Conservation (phyloP, 2,113 vertebrate species). For the Grammomys dolichurus region DNA sequence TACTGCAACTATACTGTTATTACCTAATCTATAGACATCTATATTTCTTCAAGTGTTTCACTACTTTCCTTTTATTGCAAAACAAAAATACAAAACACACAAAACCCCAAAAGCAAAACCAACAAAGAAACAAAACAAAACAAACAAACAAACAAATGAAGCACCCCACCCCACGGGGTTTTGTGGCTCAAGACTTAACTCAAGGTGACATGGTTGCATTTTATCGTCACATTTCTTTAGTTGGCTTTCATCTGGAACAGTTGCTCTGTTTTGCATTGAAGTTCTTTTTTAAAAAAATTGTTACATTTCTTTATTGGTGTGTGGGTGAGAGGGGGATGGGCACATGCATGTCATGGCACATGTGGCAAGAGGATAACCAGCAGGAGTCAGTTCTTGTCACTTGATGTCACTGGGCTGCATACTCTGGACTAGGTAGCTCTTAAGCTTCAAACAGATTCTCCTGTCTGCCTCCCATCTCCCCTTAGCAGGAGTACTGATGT, state of each 20-base stretch:
- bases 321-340: neutral
- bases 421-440: neutral
- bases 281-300: neutral
- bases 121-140: neutral
- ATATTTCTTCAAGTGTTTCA: constrained; percentile 47
- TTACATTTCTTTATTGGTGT: neutral
- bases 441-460: neutral
- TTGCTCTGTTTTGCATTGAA: constrained; percentile 19
- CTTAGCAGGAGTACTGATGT: neutral
- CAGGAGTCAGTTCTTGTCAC: neutral
- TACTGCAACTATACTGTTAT: constrained; percentile 6
- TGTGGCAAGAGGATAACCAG: neutral
- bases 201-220: constrained; percentile 21
- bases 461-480: neutral
- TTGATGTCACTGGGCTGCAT: neutral
- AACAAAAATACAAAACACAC: constrained; percentile 1
- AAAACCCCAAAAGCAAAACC: neutral
- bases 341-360: no score
- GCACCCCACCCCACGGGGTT: neutral
- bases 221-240: constrained; percentile 7
- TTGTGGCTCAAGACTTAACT: constrained; percentile 50
- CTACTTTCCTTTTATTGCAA: constrained; percentile 33
- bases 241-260: constrained; percentile 45
- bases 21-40: constrained; percentile 38
- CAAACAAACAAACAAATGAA: neutral